Conservation (phyloP, 2,113 vertebrate genomes). For the Zosterops pallidus region DNA sequence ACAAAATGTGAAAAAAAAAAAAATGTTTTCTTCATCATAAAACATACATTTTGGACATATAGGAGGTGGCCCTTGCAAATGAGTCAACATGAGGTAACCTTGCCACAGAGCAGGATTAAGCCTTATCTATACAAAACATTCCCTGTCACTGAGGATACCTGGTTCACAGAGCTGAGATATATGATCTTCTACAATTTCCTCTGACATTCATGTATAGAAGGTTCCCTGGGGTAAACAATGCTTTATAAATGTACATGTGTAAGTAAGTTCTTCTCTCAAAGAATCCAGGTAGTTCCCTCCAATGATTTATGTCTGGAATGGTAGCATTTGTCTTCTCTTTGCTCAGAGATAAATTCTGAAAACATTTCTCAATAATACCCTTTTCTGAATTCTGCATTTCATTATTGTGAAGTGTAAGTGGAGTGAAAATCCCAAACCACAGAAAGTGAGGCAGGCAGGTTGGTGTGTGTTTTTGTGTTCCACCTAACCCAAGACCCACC, state of each 20-base stretch:
- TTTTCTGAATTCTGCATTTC: background rate
- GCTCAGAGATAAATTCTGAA: background rate
- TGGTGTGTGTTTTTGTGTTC: background rate
- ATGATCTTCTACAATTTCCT: constrained; percentile 32
- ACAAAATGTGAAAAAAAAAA: background rate
- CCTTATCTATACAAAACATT: background rate
- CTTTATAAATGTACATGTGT: background rate
- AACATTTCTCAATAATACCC: background rate
- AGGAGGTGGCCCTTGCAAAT: background rate
- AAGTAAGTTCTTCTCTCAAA: background rate
- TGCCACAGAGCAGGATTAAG: background rate
- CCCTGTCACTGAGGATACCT: background rate
- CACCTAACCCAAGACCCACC: background rate
- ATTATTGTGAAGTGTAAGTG: background rate
- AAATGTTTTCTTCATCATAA: background rate
- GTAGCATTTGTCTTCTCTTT: background rate
- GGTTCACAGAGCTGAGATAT: background rate
- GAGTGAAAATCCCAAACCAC: background rate
- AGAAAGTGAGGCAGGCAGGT: background rate
- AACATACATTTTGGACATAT: background rate
- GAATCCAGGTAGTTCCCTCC: background rate
- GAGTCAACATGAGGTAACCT: background rate
- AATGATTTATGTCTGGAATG: background rate
- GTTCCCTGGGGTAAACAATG: background rate
- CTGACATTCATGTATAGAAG: background rate